These are phyloP conservation scores for Tipula confusa DNA, from an alignment of 2,888 invertebrate genomes.

Conservation along the genomic window DNA sequence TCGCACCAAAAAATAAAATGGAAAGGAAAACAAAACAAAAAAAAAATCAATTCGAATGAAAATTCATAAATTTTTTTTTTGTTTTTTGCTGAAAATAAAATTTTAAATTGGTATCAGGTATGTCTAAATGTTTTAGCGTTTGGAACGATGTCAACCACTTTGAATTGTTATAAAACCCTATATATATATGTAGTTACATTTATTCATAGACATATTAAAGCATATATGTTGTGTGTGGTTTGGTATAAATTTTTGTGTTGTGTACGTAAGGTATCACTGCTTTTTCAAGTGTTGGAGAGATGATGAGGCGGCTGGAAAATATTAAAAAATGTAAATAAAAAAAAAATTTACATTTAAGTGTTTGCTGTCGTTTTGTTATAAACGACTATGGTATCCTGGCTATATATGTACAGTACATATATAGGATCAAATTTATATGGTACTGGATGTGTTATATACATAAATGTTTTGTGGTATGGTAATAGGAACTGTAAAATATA, in stretches of 20 bases:
- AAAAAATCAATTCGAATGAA: conserved; percentile 12
- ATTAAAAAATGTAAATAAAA: not conserved
- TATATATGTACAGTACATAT: no score
- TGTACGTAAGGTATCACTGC: not conserved
- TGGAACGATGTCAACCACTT: no score
- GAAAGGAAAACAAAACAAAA: not conserved
- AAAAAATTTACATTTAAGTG: not conserved
- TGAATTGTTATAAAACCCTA: no score
- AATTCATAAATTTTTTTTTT: not conserved
- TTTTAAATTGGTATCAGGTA: conserved; percentile 20
- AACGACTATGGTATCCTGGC: not conserved
- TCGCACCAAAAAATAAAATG: not conserved
- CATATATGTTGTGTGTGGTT: not conserved
- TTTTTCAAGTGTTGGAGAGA: not conserved
- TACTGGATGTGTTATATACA: not conserved
- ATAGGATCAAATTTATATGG: not conserved
- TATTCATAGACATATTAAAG: not conserved
- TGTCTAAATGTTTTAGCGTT: not conserved
- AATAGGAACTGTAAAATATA: not conserved
- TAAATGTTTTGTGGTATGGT: not conserved
- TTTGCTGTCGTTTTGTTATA: not conserved
- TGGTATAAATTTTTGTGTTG: not conserved
- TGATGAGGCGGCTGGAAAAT: not conserved
- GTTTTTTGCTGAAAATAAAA: not conserved
- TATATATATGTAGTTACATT: no score